phyloP scores from a whole-genome alignment of 2,113 vertebrate species.

The Callipepla californica region DNA sequence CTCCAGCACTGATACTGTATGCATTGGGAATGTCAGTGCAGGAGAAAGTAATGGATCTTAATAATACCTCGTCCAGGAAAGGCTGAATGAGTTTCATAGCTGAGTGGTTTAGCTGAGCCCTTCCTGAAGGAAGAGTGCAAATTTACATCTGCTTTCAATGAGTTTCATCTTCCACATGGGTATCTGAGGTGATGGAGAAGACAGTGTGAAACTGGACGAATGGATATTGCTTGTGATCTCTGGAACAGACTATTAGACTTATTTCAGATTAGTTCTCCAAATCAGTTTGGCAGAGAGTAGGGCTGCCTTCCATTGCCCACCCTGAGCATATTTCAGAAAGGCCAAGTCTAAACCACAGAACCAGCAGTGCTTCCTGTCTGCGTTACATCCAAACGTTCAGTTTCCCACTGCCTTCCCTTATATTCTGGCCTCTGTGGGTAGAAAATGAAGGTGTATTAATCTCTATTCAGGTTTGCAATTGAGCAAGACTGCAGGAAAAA shows the following conservation, averaged over 20 bases:
- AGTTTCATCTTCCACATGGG: not conserved
- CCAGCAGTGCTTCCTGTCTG: not conserved
- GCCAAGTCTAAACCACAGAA: not conserved
- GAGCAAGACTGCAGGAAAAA: not conserved
- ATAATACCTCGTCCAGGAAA: not conserved
- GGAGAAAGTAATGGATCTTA: not conserved
- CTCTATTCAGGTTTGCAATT: not conserved
- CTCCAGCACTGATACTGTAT: not conserved
- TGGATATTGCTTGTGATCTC: not conserved
- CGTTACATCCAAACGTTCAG: not conserved
- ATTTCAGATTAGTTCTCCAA: not conserved
- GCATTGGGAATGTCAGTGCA: not conserved
- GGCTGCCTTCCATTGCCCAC: not conserved
- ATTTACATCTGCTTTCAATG: not conserved
- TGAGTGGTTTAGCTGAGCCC: conserved; percentile 1
- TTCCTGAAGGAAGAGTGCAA: not conserved
- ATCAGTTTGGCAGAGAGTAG: not conserved
- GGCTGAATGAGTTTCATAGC: not conserved
- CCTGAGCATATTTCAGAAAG: not conserved
- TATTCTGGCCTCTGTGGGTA: not conserved
- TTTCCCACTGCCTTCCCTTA: not conserved
- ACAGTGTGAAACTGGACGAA: not conserved
- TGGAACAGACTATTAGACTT: not conserved
- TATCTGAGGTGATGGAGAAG: not conserved
- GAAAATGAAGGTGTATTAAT: not conserved